Evolutionary conservation across 2,797 vertebrate species (phyloP).

Genomic region (Tangara arthus): DNA sequence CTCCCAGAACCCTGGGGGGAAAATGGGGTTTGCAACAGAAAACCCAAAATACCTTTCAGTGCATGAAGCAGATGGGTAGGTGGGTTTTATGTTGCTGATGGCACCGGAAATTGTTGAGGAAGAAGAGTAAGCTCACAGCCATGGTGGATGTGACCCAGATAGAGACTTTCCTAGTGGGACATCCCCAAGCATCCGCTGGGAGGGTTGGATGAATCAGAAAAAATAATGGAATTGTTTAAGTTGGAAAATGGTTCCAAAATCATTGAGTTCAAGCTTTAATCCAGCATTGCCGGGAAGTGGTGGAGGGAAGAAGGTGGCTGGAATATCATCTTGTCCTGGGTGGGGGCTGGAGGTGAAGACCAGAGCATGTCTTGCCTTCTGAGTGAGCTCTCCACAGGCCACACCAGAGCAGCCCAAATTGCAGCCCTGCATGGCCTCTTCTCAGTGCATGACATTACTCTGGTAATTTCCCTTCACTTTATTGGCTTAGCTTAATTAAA

Average conservation of each 20-base stretch:
- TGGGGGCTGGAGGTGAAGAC: neutral
- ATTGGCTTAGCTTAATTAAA: conserved; percentile 57
- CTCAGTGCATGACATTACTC: neutral
- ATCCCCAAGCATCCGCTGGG: no score
- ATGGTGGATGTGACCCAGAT: accelerated
- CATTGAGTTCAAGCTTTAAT: accelerated
- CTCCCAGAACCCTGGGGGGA: accelerated
- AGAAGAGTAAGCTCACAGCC: neutral
- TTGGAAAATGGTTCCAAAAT: neutral
- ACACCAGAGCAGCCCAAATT: neutral
- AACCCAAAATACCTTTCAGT: neutral
- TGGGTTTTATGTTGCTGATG: neutral
- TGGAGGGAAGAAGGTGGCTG: neutral
- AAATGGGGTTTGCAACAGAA: accelerated
- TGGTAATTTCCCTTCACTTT: conserved; percentile 28
- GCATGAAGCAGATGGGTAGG: neutral
- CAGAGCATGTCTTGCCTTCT: neutral
- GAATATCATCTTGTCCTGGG: neutral
- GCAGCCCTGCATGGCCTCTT: neutral
- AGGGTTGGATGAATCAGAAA: neutral
- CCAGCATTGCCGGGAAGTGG: neutral
- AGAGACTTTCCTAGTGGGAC: accelerated
- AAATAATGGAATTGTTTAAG: neutral
- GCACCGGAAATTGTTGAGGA: neutral
- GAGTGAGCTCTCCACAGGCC: neutral